Base-by-base conservation (phyloP, 2,113 vertebrate species). In the Vimba vimba region DNA sequence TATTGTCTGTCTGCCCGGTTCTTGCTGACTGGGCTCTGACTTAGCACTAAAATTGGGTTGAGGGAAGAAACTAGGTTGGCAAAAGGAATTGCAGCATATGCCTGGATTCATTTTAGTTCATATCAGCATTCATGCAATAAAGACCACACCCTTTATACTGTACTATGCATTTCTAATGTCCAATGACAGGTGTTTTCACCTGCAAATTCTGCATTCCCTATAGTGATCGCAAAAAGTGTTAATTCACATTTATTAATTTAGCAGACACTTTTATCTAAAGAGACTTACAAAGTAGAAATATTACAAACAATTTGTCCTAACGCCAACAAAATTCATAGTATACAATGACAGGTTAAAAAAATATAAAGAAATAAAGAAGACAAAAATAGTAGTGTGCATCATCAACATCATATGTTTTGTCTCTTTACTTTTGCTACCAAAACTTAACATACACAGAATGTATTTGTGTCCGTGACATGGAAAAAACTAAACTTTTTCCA, bases 11-110 rank as follows among this genome's bases (percentile, higher is more conserved):
- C 69, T 86, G 75, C 59, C 69, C 73, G 43, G 79, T 52, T 82
- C 19, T 82, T 21, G 45, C 62, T 82, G 79, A 50, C 60, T 50
- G 79, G 27, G 60, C 77, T 68, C 76, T 89, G 88, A 87, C 85
- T 62, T 79, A 78, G 83, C 88, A 85, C 73, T 85, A 78, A 45
- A 77, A 19, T 30, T 78, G 64, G 64, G 27, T 69, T 73, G 78
- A 64, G n/a, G 36, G 15, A 80, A 64, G 39, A 80, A 80, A 80
- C 36, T 45, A 80, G 36, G n/a, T n/a, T 79, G 33, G 52, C 77
- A 43, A 80, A 8, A 21, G 59, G 13, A 80, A 64, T 47, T 19
- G 39, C n/a, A 80, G 25, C 79, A 80, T 80, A 80, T 80, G 79
- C 15, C 59, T 27, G 36, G n/a, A 80, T 47, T 64, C 17, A 47